Conservation (phyloP, 2,113 vertebrate genomes). For the Scophthalmus maximus region DNA sequence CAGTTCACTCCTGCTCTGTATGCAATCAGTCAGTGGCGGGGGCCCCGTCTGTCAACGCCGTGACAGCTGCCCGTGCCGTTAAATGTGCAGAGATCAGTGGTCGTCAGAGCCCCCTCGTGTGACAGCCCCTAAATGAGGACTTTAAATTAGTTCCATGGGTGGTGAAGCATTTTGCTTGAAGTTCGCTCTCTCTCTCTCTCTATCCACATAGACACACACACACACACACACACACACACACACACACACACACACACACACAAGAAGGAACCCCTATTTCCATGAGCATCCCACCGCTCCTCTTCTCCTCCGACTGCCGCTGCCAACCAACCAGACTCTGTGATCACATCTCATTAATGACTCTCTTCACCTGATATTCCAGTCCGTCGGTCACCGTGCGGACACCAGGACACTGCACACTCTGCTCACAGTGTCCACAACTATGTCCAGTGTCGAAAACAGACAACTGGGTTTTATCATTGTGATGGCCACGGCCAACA, state of each 20-base stretch:
- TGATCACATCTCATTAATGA: constrained; percentile 77
- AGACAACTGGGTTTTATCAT: not conserved
- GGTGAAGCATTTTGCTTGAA: constrained; percentile 74
- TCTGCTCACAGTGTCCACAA: not conserved
- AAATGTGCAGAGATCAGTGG: constrained; percentile 79
- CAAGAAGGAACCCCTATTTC: constrained; percentile 55
- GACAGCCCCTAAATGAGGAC: constrained; percentile 80
- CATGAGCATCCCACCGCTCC: constrained; percentile 51
- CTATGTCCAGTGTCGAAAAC: constrained; percentile 6
- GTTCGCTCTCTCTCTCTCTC: constrained; percentile 15
- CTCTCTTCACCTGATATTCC: constrained; percentile 59
- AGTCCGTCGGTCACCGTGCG: constrained; percentile 50
- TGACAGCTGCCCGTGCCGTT: constrained; percentile 75
- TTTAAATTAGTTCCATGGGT: constrained; percentile 83
- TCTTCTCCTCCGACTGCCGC: constrained; percentile 46
- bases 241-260: constrained; percentile 27
- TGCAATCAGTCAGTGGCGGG: constrained; percentile 82
- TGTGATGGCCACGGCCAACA: no score
- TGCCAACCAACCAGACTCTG: constrained; percentile 41
- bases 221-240: constrained; percentile 26
- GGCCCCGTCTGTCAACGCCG: constrained; percentile 74
- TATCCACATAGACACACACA: not conserved
- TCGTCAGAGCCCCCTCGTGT: constrained; percentile 70
- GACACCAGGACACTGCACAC: not conserved
- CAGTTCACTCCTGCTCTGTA: constrained; percentile 77